Evolutionary conservation across 2,113 vertebrate genomes (phyloP), one percentile per base, ranked within the genome.

Genomic region (Pampusana beccarii): DNA sequence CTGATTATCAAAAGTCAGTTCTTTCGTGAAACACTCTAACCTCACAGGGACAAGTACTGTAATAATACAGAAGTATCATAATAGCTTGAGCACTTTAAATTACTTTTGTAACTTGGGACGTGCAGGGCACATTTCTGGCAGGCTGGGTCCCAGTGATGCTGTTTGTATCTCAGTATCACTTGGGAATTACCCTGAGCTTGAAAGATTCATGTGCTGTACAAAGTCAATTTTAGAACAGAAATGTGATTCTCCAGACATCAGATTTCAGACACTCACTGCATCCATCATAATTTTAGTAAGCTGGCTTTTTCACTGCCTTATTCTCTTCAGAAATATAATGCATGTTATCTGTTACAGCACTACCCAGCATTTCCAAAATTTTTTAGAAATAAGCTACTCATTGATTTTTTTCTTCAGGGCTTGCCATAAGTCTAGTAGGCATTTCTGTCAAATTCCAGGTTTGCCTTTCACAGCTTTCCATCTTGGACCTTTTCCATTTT

Each of bases 181-280:
- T 80, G 72, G 90, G 92, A 95, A 86, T 92, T 92, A 90, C 29
- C 67, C 56, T 3, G 16, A 71, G 57, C 66, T 53, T 84, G 67
- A 88, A 88, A 93, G 83, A 95, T 83, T 93, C 80, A 74, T 74
- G 50, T 86, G 75, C 70, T 84, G 73, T 50, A 93, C 61, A 86
- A 94, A 96, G 86, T 81, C 58, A 71, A 19, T 79, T 94, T 95
- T 72, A 93, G 72, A 84, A 69, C 1, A 95, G 53, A 93, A 96
- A 88, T 33, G n/a, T 33, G 64, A 80, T 88, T 92, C 79, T 86
- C 38, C 31, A 67, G 50, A 46, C 46, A 92, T 79, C 74, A 80
- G 40, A 72, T 93, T 94, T 86, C 90, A 88, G 69, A 40, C 36
- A 6, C 25, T 86, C n/a, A 74, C 56, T 64, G 71, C 42, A 87